A percentile compares a stretch with the other conserved stretches of the same genome.
Conservation (phyloP, 2,113 vertebrate genomes). For the Mormyrus iriodes region DNA sequence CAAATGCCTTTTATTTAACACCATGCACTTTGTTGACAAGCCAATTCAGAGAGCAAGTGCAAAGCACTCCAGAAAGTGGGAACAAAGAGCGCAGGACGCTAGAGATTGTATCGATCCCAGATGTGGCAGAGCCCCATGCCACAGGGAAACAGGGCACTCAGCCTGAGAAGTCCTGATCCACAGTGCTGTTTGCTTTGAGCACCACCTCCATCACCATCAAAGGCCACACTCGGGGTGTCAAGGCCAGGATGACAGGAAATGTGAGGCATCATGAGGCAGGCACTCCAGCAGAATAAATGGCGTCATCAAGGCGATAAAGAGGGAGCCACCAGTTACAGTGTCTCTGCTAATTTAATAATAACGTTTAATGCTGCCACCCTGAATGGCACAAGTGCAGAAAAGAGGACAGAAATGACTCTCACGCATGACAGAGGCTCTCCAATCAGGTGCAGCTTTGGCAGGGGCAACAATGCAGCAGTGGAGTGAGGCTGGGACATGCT, state of each 20-base stretch:
- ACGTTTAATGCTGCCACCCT: background rate
- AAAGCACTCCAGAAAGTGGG: background rate
- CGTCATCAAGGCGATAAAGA: conserved; percentile 23
- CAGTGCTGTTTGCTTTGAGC: background rate
- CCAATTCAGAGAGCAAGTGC: background rate
- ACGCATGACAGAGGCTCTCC: conserved; percentile 13
- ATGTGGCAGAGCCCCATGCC: background rate
- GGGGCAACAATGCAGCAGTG: background rate
- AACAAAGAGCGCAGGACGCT: background rate
- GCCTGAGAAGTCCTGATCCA: background rate
- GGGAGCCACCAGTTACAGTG: conserved; percentile 28
- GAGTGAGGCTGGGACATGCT: background rate
- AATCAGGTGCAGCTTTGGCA: background rate
- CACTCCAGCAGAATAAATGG: conserved; percentile 19
- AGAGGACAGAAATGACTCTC: conserved; percentile 47
- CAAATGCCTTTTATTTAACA: conserved; percentile 26
- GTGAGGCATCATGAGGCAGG: conserved; percentile 25
- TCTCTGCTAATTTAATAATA: conserved; percentile 35
- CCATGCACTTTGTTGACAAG: conserved; percentile 7
- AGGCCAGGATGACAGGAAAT: conserved; percentile 22
- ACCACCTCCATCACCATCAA: background rate
- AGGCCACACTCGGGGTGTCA: conserved; percentile 14
- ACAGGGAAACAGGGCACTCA: background rate
- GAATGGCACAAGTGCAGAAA: conserved; percentile 53
- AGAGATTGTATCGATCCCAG: background rate